Evolutionary conservation across 2,113 vertebrate genomes (phyloP).

Genomic region (Dendropsophus ebraccatus): DNA sequence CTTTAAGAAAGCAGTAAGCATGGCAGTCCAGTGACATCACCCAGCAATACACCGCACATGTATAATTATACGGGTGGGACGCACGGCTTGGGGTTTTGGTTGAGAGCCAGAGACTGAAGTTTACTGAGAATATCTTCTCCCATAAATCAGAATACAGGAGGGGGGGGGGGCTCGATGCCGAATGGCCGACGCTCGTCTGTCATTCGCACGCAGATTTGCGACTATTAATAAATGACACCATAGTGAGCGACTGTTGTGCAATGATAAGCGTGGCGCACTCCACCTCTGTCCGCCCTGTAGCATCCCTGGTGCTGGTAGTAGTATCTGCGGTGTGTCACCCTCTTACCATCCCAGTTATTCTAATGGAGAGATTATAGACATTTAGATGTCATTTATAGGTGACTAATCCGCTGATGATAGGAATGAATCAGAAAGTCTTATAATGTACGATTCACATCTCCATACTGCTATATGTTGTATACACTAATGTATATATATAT

Average conservation of each 20-base stretch:
- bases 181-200: too few relatives aligned
- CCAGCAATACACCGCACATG: not conserved
- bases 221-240: too few relatives aligned
- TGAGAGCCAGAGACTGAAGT: slow-evolving; percentile 22
- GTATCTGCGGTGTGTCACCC: not conserved
- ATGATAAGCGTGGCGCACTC: not conserved
- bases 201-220: too few relatives aligned
- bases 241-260: too few relatives aligned
- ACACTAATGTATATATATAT: too few relatives aligned
- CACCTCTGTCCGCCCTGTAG: not conserved
- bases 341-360: not conserved
- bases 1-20: not conserved
- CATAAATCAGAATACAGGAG: not conserved
- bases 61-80: slow-evolving; percentile 27
- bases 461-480: too few relatives aligned
- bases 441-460: not conserved
- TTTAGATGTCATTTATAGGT: not conserved
- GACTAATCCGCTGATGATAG: not conserved
- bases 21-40: not conserved
- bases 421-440: not conserved
- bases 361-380: not conserved
- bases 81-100: slow-evolving; percentile 60
- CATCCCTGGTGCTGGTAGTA: not conserved
- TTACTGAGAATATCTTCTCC: not conserved
- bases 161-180: too few relatives aligned